phyloP scores from a whole-genome alignment of 2,888 invertebrate genomes.

The Acanthoscelides obtectus region DNA sequence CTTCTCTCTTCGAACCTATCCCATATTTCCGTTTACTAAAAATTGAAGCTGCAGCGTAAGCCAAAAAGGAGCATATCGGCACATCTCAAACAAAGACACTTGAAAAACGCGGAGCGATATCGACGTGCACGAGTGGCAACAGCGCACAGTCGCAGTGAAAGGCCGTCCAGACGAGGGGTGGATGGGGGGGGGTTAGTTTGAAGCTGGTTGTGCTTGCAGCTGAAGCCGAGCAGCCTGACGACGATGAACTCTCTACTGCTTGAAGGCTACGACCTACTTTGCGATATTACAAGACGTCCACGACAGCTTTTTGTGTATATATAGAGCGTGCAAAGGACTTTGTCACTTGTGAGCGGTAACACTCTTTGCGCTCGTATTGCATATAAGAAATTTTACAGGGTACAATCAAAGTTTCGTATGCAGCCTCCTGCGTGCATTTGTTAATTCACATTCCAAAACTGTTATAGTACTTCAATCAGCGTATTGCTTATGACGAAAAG shows the following conservation, averaged over 20 bases:
- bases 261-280: conserved; percentile 54
- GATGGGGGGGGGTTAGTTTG: conserved; percentile 10
- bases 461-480: too few species aligned
- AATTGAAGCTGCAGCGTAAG: neutral
- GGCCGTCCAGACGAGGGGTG: conserved; percentile 1
- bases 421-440: too few species aligned
- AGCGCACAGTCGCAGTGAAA: neutral
- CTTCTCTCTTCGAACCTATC: neutral
- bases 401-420: too few species aligned
- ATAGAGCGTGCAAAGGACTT: too few species aligned
- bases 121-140: neutral
- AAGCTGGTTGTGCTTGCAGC: conserved; percentile 20
- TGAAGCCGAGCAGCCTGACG: conserved; percentile 47
- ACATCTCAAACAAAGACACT: neutral
- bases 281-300: neutral
- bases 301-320: too few species aligned
- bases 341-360: too few species aligned
- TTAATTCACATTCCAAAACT: too few species aligned
- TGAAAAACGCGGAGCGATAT: neutral
- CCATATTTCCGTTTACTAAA: neutral
- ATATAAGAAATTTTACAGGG: too few species aligned
- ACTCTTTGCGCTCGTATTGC: too few species aligned
- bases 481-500: too few species aligned
- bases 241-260: conserved; percentile 58
- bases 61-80: neutral